A percentile compares a stretch with the other conserved stretches of the same genome.
Conservation (phyloP, 37 sponge, comb jelly and placozoan genomes). For the Diacarnus erythraeanus region DNA sequence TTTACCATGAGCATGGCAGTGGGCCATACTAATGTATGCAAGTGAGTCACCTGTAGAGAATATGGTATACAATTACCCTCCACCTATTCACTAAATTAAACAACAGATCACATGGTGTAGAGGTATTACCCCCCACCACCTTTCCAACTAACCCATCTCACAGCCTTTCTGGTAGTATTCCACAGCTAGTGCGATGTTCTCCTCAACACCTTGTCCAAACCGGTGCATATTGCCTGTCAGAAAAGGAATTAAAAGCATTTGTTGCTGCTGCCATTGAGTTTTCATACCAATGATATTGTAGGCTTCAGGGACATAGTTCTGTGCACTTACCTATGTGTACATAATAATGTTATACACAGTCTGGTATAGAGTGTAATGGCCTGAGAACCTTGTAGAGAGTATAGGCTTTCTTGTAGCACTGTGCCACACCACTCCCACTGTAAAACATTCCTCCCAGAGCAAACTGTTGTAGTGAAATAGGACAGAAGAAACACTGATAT, state of each 20-base stretch:
- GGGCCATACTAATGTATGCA: slow-evolving; percentile 72
- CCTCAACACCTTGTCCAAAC: slow-evolving; percentile 65
- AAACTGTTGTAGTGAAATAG: slow-evolving; percentile 40
- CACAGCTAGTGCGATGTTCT: slow-evolving; percentile 62
- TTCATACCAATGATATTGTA: slow-evolving; percentile 65
- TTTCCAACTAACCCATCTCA: slow-evolving; percentile 35
- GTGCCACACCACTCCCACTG: slow-evolving; percentile 75
- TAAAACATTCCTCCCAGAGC: slow-evolving; percentile 79
- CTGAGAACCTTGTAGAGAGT: slow-evolving; percentile 78
- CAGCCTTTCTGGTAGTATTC: slow-evolving; percentile 58
- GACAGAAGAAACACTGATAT: background rate
- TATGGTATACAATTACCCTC: too few relatives aligned
- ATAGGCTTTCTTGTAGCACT: slow-evolving; percentile 61
- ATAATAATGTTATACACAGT: too few relatives aligned
- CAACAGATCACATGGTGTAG: background rate
- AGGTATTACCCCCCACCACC: background rate
- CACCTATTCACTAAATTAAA: background rate
- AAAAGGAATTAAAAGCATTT: background rate
- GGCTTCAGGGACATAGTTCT: slow-evolving; percentile 77
- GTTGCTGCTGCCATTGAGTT: too few relatives aligned
- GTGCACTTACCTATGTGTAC: slow-evolving; percentile 60
- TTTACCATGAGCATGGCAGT: slow-evolving; percentile 77
- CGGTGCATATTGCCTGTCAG: slow-evolving; percentile 59
- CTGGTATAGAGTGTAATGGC: too few relatives aligned
- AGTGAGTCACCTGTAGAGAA: slow-evolving; percentile 46